Evolutionary conservation across 2,888 invertebrate species (phyloP).

Genomic region (Acanthacorydalis orientalis): DNA sequence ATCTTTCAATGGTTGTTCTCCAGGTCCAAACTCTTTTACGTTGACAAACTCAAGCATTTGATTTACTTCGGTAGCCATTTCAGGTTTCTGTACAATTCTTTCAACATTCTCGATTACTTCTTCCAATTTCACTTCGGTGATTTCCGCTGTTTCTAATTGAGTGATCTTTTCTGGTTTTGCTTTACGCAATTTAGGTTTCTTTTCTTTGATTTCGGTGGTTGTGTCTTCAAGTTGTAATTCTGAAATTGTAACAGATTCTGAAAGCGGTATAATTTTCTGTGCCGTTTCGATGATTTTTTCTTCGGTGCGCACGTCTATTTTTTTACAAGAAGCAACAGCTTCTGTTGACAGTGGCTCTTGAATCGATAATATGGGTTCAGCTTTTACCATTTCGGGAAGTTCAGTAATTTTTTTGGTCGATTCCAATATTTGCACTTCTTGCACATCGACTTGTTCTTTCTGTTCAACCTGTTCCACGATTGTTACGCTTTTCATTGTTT

Average conservation of each 20-base stretch:
- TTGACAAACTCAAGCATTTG: slow-evolving; percentile 56
- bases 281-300: slow-evolving; percentile 27
- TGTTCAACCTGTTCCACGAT: slow-evolving; percentile 20
- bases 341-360: slow-evolving; percentile 41
- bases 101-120: slow-evolving; percentile 36
- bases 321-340: slow-evolving; percentile 44
- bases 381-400: slow-evolving; percentile 26
- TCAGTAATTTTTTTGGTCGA: slow-evolving; percentile 36
- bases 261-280: slow-evolving; percentile 32
- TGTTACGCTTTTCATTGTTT: slow-evolving; percentile 15
- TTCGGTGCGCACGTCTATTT: slow-evolving; percentile 35
- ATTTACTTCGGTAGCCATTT: slow-evolving; percentile 56
- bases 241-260: slow-evolving; percentile 38
- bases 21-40: slow-evolving; percentile 64
- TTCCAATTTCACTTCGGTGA: slow-evolving; percentile 10
- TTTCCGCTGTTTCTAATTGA: slow-evolving; percentile 8
- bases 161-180: slow-evolving; percentile 4
- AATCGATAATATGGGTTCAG: slow-evolving; percentile 35
- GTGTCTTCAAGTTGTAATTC: slow-evolving; percentile 39
- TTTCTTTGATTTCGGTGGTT: slow-evolving; percentile 19
- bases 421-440: slow-evolving; percentile 36
- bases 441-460: slow-evolving; percentile 30
- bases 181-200: slow-evolving; percentile 10
- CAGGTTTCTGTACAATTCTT: slow-evolving; percentile 34
- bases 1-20: slow-evolving; percentile 62